phyloP scores from a whole-genome alignment of 92 coral and sea anemone genomes.

The Zoanthus solanderi region DNA sequence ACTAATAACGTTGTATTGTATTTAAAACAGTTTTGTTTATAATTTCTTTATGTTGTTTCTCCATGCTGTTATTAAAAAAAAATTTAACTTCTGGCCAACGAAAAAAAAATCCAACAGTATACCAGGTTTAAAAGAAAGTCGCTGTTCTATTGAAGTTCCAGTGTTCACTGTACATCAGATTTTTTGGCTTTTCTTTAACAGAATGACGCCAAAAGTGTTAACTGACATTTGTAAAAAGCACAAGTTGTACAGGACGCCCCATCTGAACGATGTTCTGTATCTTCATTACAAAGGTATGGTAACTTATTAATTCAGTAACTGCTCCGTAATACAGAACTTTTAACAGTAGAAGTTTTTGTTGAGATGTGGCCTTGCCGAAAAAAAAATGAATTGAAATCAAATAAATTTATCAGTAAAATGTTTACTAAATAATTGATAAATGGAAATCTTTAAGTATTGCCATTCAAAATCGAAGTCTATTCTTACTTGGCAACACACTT shows the following conservation, averaged over 20 bases:
- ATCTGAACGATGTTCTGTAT: conserved; percentile 94
- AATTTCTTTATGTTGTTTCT: too few relatives aligned
- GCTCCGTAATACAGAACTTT: too few relatives aligned
- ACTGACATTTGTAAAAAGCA: conserved; percentile 90
- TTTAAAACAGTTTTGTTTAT: background rate
- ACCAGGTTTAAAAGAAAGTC: background rate
- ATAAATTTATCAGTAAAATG: too few relatives aligned
- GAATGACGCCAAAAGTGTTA: conserved; percentile 90
- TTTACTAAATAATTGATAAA: too few relatives aligned
- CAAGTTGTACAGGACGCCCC: conserved; percentile 94
- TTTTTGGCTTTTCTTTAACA: conserved; percentile 13
- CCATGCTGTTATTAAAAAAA: too few relatives aligned
- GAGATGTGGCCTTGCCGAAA: too few relatives aligned
- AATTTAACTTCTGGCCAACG: too few relatives aligned
- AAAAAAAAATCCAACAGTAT: background rate
- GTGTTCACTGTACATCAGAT: background rate
- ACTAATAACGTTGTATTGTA: background rate
- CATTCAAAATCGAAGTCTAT: too few relatives aligned
- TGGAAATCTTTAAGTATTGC: too few relatives aligned
- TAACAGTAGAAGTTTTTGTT: too few relatives aligned
- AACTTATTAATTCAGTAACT: background rate
- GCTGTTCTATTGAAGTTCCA: background rate
- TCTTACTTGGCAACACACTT: background rate
- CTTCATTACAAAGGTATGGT: conserved; percentile 90
- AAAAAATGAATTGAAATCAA: too few relatives aligned